Base-by-base conservation (phyloP, 2,113 vertebrate species). In the Puntigrus tetrazona region DNA sequence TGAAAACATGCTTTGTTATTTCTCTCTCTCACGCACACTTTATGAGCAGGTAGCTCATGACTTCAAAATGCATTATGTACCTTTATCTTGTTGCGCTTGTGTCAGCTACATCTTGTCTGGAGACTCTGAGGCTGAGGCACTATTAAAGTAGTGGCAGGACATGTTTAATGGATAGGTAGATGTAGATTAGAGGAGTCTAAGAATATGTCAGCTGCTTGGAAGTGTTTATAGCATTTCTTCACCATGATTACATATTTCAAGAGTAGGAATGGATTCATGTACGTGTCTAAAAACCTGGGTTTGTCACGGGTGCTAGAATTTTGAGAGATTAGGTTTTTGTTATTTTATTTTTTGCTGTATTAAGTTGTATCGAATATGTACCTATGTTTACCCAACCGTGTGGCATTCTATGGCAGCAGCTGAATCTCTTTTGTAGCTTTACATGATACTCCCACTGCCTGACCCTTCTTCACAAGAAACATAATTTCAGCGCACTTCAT, bases 401-500 rank as follows among this genome's bases (percentile, higher is more conserved):
- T 16, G 0, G 63, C 61, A 65, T 34, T 6, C 29, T 9, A 61
- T 2, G 13, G 25, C 11, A 63, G 3, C 36, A 72, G 67, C 36
- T 41, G 36, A 72, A 43, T 25, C 38, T 43, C 22, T 43, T 7
- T 7, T 73, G 22, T 73, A 45, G 70, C 70, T 43, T 43, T 43
- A 18, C 25, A 14, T 65, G 10, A 3, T 29, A 5, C 14, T 59
- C 72, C 47, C 50, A 73, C 34, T 36, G 10, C 50, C 16, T 81
- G 86, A 29, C 38, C 69, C 38, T 43, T 72, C 69, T 43, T 61
- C 4, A 43, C 55, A 43, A 43, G 36, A 50, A 80, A 69, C 75
- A 83, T 38, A 50, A 85, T 85, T 83, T 75, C 50, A 13, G 9
- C 8, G 25, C 34, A 80, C 75, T 79, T 80, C 73, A 85, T 85